Conservation (phyloP, 2,113 vertebrate genomes). For the Cygnus atratus region DNA sequence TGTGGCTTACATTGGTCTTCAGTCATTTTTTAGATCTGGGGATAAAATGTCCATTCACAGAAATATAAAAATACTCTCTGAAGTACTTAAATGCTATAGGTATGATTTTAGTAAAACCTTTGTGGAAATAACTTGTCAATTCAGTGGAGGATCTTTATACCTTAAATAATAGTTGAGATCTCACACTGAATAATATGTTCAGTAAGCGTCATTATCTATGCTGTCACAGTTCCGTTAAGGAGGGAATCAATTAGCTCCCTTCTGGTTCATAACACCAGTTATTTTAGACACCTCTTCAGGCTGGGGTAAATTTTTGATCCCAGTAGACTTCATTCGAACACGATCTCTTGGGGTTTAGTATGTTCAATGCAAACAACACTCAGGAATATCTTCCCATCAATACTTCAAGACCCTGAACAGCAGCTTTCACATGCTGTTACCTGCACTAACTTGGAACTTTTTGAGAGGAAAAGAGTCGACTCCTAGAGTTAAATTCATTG, state of each 20-base stretch:
- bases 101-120: background rate
- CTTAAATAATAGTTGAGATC: background rate
- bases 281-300: background rate
- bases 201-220: background rate
- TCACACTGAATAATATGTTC: background rate
- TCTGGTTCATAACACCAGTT: background rate
- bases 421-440: background rate
- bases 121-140: background rate
- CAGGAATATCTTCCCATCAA: background rate
- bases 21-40: accelerated
- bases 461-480: background rate
- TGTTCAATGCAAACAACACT: background rate
- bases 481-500: background rate
- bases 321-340: background rate
- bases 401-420: background rate
- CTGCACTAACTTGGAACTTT: background rate
- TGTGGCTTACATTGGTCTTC: background rate
- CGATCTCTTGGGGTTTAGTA: background rate
- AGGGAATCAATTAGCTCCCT: background rate
- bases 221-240: background rate
- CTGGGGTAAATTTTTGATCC: background rate
- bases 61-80: background rate
- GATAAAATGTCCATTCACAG: background rate
- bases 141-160: background rate
- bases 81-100: background rate